These are phyloP conservation scores for Gymnorhina tibicen DNA, from an alignment of 2,113 vertebrate genomes.

Conservation along the genomic window DNA sequence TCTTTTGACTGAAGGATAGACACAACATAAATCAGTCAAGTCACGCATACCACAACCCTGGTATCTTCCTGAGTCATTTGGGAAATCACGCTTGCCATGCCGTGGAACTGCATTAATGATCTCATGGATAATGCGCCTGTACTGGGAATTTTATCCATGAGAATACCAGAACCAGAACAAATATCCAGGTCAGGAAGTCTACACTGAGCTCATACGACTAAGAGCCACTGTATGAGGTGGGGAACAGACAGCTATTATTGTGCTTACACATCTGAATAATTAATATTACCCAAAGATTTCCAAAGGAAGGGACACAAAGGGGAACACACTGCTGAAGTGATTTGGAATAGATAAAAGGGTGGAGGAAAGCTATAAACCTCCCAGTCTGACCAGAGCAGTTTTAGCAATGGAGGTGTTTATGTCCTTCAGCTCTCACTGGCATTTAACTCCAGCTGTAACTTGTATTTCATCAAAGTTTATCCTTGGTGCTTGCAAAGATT, in stretches of 20 bases:
- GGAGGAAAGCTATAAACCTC: background rate
- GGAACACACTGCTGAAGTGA: background rate
- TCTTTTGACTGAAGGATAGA: constrained; percentile 28
- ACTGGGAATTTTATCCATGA: constrained; percentile 13
- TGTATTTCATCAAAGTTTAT: background rate
- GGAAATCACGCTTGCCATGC: background rate
- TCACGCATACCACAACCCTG: background rate
- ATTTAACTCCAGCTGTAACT: background rate
- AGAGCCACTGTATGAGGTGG: background rate
- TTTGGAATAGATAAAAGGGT: background rate
- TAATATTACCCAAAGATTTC: background rate
- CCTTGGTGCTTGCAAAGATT: background rate
- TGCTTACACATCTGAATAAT: background rate
- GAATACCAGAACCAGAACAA: background rate
- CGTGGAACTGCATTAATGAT: constrained; percentile 3
- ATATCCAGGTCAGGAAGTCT: background rate
- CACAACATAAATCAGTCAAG: constrained; percentile 7
- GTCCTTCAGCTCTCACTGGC: background rate
- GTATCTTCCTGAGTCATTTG: constrained; percentile 17
- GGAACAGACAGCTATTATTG: background rate
- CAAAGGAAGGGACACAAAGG: background rate
- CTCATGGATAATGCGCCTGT: background rate
- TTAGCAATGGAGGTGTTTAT: background rate
- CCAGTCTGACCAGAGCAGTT: background rate
- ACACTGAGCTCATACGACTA: background rate